Evolutionary conservation across 30 jellyfish, hydroid and myxozoan species (phyloP), one percentile per base, ranked within the genome.

Genomic region (Clytia hemisphaerica): DNA sequence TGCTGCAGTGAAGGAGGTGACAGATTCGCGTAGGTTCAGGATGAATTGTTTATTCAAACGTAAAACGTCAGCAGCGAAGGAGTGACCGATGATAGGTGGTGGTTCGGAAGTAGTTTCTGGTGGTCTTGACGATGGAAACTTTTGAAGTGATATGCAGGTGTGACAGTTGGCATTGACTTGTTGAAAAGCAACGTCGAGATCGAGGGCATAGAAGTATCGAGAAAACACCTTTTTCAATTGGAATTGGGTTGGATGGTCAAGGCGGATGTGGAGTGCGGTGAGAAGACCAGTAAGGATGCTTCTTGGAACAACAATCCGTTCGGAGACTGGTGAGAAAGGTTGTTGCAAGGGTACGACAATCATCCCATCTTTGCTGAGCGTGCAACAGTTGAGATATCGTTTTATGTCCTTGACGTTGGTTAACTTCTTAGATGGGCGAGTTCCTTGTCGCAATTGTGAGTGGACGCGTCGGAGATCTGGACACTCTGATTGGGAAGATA

Each of bases 161-260:
- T 72, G 83, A 32, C 79, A 72, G 24, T 58, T 24, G 22, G 42
- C 15, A 33, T 33, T 22, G 68, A 35, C 21, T 10, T 15, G 29
- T 36, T 26, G 9, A 21, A 68, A 22, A n/a, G 80, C 54, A 26
- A 16, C 54, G 22, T 50, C 80, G 16, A 72, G 78, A 47, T 72
- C 83, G 22, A 72, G 40, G 7, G 78, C 79, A 72, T 30, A 72
- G 44, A 72, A 72, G 27, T 72, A n/a, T 15, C 83, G 66, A 35
- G 7, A 18, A 26, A 58, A 29, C 21, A 72, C 78, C 45, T 5
- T 12, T 29, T 51, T 57, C 21, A 72, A 36, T 63, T 72, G 83
- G 42, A 14, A 26, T 21, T 29, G 1, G 0, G 77, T 50, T 2
- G 75, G 83, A 37, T 72, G 83, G 44, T 32, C 45, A 0, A 72